A percentile compares a stretch with the other conserved stretches of the same genome.
Conservation (phyloP, 2,888 invertebrate species). For the Ecliptopera silaceata region DNA sequence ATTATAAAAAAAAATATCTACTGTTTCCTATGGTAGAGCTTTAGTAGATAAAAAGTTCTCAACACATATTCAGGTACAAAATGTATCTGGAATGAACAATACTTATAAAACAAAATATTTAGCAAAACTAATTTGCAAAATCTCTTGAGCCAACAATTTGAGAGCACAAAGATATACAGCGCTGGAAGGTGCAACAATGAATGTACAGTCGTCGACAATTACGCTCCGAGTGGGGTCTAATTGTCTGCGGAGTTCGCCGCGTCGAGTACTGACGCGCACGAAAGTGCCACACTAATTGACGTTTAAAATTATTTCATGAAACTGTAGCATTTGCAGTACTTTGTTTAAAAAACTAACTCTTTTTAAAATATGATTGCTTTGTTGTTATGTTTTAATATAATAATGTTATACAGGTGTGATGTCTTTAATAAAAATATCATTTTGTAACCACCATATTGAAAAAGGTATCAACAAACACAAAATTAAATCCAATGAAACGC, state of each 20-base stretch:
- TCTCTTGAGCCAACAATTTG: slow-evolving; percentile 6
- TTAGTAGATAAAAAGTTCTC: too few species aligned
- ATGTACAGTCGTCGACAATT: slow-evolving; percentile 47
- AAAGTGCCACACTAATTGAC: slow-evolving; percentile 28
- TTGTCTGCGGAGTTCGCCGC: slow-evolving; percentile 40
- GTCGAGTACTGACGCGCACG: slow-evolving; percentile 29
- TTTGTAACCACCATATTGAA: too few species aligned
- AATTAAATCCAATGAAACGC: neutral
- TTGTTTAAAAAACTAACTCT: neutral
- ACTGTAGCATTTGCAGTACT: slow-evolving; percentile 1
- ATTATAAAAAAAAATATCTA: too few species aligned
- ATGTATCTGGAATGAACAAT: too few species aligned
- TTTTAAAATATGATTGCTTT: neutral
- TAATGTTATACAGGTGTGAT: too few species aligned
- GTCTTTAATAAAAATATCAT: too few species aligned
- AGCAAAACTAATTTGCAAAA: slow-evolving; percentile 1
- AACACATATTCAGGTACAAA: too few species aligned
- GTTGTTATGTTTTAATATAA: neutral
- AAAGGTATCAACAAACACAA: neutral
- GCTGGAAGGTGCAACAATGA: slow-evolving; percentile 27
- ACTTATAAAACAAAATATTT: neutral
- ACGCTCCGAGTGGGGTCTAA: slow-evolving; percentile 40
- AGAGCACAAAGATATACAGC: slow-evolving; percentile 1
- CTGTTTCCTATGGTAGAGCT: too few species aligned
- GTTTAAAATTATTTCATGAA: slow-evolving; percentile 12